Percentiles rank a stretch among this genome's conserved stretches.
phyloP scores from a whole-genome alignment of 2,797 vertebrate species.

The Eulemur mongoz region DNA sequence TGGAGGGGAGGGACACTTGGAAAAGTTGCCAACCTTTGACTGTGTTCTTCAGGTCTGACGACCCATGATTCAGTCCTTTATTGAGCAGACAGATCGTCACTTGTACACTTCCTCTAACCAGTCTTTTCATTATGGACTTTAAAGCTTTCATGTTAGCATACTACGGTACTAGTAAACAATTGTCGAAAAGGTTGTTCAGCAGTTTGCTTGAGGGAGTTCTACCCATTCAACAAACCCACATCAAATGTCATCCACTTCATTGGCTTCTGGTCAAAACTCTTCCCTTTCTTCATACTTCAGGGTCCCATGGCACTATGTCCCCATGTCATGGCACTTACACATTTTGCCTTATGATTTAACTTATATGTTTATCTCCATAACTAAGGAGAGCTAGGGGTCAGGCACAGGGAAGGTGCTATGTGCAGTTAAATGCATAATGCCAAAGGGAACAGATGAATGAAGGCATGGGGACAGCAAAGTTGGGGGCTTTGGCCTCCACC shows the following conservation, averaged over 20 bases:
- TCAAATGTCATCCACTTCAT: not conserved
- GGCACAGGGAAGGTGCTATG: not conserved
- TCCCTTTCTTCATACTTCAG: not conserved
- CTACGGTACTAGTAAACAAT: not conserved
- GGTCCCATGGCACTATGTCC: not conserved
- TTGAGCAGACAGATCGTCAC: not conserved
- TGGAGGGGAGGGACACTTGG: not conserved
- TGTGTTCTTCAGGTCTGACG: not conserved
- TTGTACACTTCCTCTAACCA: not conserved
- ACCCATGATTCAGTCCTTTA: not conserved
- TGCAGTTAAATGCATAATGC: not conserved
- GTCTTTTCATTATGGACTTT: not conserved
- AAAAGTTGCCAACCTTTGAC: not conserved
- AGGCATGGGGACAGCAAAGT: not conserved
- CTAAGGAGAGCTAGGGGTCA: not conserved
- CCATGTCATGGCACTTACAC: not conserved
- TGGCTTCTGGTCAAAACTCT: not conserved
- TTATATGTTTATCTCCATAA: not conserved
- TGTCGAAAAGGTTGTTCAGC: not conserved
- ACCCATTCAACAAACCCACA: not conserved
- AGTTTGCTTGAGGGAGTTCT: not conserved
- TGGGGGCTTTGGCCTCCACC: not conserved
- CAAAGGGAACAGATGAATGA: not conserved
- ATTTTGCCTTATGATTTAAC: not conserved
- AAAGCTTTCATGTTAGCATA: not conserved